Evolutionary conservation across 2,888 invertebrate species (phyloP), one percentile per base, ranked within the genome.

Genomic region (Pammene aurita): DNA sequence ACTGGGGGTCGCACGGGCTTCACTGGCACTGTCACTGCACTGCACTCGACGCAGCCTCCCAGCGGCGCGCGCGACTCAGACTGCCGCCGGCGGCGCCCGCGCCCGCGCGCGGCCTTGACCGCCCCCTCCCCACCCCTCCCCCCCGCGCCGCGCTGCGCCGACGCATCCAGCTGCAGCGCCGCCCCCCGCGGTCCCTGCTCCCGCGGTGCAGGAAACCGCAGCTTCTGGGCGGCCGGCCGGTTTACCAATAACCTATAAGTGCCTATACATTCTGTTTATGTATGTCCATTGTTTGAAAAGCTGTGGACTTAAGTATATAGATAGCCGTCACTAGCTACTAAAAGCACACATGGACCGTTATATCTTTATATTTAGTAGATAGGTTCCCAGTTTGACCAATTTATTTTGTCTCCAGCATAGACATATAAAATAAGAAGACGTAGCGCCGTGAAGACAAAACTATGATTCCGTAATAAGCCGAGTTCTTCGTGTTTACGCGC

Each of bases 11-110:
- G 38, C 42, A 41, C 56, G 35, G 54, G 55, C 16, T 16, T 74
- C 79, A 72, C 73, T 75, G 78, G 76, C 73, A 86, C 62, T 46
- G 80, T 78, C 80, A 80, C 80, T 77, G 54, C 67, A 67, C 67
- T 50, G 46, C 61, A 66, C 61, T 57, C 82, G 81, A 16, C 50
- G 35, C 67, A 50, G 38, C 42, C 66, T 52, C 66, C 26, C 70
- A 14, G 34, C 41, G 48, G 56, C 46, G 72, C 54, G 67, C 67
- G 48, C 63, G 61, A 66, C 56, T 42, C 48, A 42, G 56, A 72
- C 72, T 68, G 68, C 52, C 66, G 55, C 44, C 26, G 42, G 14
- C 60, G 46, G 60, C 46, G 60, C 46, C 44, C 35, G 61, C 50
- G 48, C 38, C 50, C 18, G 41, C 56, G 42, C 55, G 62, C 48